Evolutionary conservation across 2,113 vertebrate genomes (phyloP), one percentile per base, ranked within the genome.

Genomic region (Anoplopoma fimbria): DNA sequence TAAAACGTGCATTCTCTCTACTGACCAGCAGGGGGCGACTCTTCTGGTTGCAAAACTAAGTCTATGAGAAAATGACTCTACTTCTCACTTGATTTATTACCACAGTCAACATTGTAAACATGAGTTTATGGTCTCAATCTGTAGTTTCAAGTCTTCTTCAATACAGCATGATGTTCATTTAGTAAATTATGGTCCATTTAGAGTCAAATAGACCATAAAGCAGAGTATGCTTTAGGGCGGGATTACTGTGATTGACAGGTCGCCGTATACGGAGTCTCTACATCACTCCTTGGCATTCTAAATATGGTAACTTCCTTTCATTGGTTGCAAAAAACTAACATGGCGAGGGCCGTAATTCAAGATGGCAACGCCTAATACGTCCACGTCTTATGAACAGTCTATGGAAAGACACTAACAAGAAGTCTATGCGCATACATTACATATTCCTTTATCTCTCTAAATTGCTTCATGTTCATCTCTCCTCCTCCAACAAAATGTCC

Each of bases 401-500:
- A 15, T 53, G n/a, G 19, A 73, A 38, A 72, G 58, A 72, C 27
- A 29, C 34, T 4, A 25, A 79, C 34, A 4, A 7, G 45, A 45
- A 53, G 17, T 38, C 23, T 14, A 25, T 21, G 17, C 49, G 33
- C 47, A 49, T 12, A 34, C 68, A 58, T 7, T 13, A 7, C 23
- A 47, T 57, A 53, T n/a, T 34, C 38, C 33, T 10, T 19, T 31
- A 34, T 72, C 49, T 33, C 1, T 64, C 17, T 58, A 69, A 23
- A 75, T 38, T 67, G 42, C 38, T 72, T 64, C 25, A 15, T 68
- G 51, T 69, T 84, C 53, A 60, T 75, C 62, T 79, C 45, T 72
- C 69, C 45, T 72, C 69, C 45, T 69, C 70, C 47, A 70, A 79
- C 69, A 57, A 71, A 45, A 67, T 63, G 81, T 78, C 77, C 45